These are phyloP conservation scores for Sylvilagus bachmani DNA, from an alignment of 2,113 vertebrate genomes.

Conservation along the genomic window DNA sequence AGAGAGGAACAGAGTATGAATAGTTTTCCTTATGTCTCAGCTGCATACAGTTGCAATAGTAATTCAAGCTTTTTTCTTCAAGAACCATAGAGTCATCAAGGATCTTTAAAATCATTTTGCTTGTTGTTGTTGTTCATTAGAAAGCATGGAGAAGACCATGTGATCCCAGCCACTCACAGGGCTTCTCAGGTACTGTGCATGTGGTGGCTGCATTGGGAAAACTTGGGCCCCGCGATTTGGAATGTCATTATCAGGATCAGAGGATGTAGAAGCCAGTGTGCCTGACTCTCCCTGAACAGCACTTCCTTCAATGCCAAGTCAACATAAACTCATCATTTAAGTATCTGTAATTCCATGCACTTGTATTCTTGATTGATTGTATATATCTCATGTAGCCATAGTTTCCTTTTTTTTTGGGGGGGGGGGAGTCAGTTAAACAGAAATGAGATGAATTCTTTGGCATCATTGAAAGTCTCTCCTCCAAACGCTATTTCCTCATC, in stretches of 20 bases:
- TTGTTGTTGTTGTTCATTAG: neutral
- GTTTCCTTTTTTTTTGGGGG: constrained; percentile 33
- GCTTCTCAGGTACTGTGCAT: neutral
- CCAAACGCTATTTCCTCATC: constrained; percentile 15
- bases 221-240: neutral
- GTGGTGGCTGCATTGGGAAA: neutral
- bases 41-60: neutral
- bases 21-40: neutral
- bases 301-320: neutral
- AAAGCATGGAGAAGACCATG: neutral
- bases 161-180: neutral
- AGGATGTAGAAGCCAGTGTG: neutral
- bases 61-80: neutral
- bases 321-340: neutral
- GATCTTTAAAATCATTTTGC: constrained; percentile 18
- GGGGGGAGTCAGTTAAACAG: constrained; percentile 8
- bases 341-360: neutral
- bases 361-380: neutral
- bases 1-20: neutral
- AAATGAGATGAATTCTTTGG: neutral
- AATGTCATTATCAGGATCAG: neutral
- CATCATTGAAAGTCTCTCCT: constrained; percentile 20
- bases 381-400: neutral
- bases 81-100: neutral
- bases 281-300: neutral